phyloP scores from a whole-genome alignment of 2,888 invertebrate genomes.

The Candidula unifasciata region DNA sequence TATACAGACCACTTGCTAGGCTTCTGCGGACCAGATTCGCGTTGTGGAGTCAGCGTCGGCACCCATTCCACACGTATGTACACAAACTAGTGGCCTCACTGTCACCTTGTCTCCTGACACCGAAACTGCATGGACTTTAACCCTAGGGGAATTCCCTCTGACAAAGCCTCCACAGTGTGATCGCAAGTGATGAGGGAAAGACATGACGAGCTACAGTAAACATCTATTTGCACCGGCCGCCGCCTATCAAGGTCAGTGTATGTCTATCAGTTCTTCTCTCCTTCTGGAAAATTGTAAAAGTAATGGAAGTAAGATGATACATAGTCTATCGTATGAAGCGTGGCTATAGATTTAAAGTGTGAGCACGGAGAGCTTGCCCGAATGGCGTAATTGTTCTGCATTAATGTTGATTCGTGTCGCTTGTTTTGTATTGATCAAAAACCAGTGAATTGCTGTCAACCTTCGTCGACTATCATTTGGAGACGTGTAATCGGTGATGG shows the following conservation, averaged over 20 bases:
- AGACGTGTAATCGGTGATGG: no score
- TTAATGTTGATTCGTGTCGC: no score
- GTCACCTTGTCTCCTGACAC: neutral
- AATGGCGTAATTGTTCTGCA: no score
- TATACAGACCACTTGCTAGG: no score
- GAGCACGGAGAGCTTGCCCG: no score
- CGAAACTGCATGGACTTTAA: neutral
- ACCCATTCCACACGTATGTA: neutral
- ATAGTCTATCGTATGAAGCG: no score
- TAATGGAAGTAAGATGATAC: no score
- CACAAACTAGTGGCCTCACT: neutral
- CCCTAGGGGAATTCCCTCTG: neutral
- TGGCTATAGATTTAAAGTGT: no score
- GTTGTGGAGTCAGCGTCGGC: constrained; percentile 7
- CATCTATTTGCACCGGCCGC: neutral
- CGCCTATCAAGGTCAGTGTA: neutral
- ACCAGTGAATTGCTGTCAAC: no score
- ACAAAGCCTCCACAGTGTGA: neutral
- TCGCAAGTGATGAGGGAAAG: constrained; percentile 7
- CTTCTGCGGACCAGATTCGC: no score
- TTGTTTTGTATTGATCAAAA: no score
- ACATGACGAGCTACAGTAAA: neutral
- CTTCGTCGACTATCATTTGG: no score
- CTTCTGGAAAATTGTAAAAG: neutral
- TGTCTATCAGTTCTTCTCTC: neutral